Base-by-base conservation (phyloP, 92 coral and sea anemone genomes). In the Siderastrea radians region DNA sequence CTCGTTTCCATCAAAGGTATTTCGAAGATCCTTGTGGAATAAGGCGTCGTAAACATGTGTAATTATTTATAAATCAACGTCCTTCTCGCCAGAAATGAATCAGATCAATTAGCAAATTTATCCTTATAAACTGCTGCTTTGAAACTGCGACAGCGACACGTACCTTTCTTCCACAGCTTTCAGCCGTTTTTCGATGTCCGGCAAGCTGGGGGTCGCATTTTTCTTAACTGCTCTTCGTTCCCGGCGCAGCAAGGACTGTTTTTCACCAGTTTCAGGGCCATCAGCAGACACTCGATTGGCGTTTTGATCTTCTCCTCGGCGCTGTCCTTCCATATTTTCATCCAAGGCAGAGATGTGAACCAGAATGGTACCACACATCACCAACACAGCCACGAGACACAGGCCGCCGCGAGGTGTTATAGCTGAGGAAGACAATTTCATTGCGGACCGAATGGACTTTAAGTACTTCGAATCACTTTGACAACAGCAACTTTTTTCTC, bases 281-380 rank as follows among this genome's bases (percentile, higher is more conserved):
- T 74, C 78, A 26, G 8, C 61, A 51, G 1, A 49, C 52, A 15
- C 4, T 14, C 66, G 66, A 15, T 14, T 61, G 66, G 6, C 13
- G 3, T 61, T 61, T 61, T 61, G 66, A 15, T 61, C 66, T 61
- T 13, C 66, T 14, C 14, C 1, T 10, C 63, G 57, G 1, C 57
- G 63, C 1, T 59, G 13, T 59, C n/a, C n/a, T 13, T 9, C 16
- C 64, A 59, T 12, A 59, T 12, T 8, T 8, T 67, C 72, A 6
- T 69, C 74, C 74, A 14, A 47, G 53, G 74, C 74, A 11, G 58
- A 49, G 58, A 72, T 15, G 58, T 72, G 58, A 49, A 50, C 77
- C n/a, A 73, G 38, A 17, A 17, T 73, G 77, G 60, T 6, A 51
- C 19, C 50, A n/a, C 55, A 51, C 13, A 73, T 50, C 77, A 73